A percentile compares a stretch with the other conserved stretches of the same genome.
These are phyloP conservation scores for Myioborus melanocephalus DNA, from an alignment of 2,797 vertebrate species.

Conservation along the genomic window DNA sequence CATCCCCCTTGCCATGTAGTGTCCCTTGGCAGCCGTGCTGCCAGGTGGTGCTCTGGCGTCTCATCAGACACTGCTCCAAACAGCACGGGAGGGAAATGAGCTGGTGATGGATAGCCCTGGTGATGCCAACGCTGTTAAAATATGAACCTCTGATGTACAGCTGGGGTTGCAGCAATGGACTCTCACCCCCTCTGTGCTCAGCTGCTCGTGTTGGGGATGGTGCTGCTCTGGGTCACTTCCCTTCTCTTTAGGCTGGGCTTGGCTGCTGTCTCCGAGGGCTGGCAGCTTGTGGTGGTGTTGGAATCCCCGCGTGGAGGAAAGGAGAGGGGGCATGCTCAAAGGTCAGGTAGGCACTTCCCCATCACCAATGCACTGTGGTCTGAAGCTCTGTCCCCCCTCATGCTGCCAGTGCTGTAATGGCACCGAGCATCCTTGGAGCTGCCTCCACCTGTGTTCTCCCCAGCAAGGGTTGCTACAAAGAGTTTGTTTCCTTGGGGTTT, in stretches of 20 bases:
- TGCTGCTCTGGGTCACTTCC: background rate
- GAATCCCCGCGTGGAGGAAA: background rate
- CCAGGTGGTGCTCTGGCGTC: slow-evolving; percentile 80
- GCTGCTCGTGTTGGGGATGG: background rate
- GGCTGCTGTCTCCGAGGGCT: background rate
- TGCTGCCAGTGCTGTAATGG: background rate
- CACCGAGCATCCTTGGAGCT: background rate
- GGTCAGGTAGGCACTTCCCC: background rate
- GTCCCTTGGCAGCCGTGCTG: slow-evolving; percentile 8
- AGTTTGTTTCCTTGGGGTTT: background rate
- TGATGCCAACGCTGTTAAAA: slow-evolving; percentile 81
- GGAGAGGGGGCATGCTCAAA: background rate
- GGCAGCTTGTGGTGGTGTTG: background rate
- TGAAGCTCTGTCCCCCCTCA: background rate
- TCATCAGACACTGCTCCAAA: slow-evolving; percentile 90
- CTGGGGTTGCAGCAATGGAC: background rate
- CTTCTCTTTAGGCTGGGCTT: background rate
- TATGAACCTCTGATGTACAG: slow-evolving; percentile 36
- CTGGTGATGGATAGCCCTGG: slow-evolving; percentile 85
- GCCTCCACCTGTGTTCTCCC: background rate
- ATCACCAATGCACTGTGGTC: background rate
- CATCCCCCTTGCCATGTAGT: accelerated
- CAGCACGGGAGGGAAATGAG: slow-evolving; percentile 86
- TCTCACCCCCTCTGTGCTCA: background rate
- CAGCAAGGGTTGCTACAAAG: background rate